Evolutionary conservation across 2,888 invertebrate species (phyloP), one percentile per base, ranked within the genome.

Genomic region (Lymantria monacha): DNA sequence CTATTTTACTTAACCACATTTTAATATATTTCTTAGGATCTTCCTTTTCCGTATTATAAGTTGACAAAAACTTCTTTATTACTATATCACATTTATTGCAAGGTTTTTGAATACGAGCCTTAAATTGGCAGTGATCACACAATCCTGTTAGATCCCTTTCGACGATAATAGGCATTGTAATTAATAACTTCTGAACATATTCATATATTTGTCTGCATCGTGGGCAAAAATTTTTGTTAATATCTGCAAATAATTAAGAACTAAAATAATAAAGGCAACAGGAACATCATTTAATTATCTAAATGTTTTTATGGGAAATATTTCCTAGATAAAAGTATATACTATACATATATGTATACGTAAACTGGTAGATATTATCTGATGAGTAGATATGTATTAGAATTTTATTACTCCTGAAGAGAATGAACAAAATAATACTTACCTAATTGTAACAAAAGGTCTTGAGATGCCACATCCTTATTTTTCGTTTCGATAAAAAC

Each of bases 81-180:
- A 74, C 62, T 67, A 81, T 57, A 62, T 80, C 48, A 66, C 85
- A 76, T 72, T 75, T 31, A 67, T 67, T 44, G 73, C 86, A 72
- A 69, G 78, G 53, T 63, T 71, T 65, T 33, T 47, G 49, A 38
- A 48, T 46, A 48, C 48, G 46, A 22, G 49, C 42, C 65, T 70
- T 71, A 9, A 49, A 53, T 46, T 57, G 72, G 61, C 87, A 87
- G 54, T 81, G 79, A 36, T 80, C 70, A 55, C 87, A 87, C 53
- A 87, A 63, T 37, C 77, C 74, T 48, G 74, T 62, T n/a, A 80
- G 61, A 53, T 67, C 63, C 10, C 72, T 72, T 61, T 59, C 74
- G 40, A 72, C 64, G 49, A 79, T 63, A 33, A 54, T 59, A 40
- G 72, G 61, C 40, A 41, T 7, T 14, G 53, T 62, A 54, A 66